Base-by-base conservation (phyloP, 2,888 invertebrate genomes). In the Brachypterus glaber region DNA sequence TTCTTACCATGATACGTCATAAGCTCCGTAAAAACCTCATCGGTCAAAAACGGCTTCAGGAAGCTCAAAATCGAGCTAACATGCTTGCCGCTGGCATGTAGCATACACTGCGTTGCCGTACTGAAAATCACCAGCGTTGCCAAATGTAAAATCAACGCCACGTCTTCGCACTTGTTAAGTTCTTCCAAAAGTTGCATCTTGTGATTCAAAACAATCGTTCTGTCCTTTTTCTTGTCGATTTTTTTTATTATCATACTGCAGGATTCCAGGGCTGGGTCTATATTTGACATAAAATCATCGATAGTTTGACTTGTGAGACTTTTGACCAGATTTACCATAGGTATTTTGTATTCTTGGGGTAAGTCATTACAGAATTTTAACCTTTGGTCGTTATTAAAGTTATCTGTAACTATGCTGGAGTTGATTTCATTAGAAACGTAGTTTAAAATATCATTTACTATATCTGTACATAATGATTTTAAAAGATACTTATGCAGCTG, bases 81-180 rank as follows among this genome's bases (percentile, higher is more conserved):
- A 67, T 91, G 91, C 60, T 89, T 80, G 0, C 97, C 97, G 16
- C 95, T 93, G 9, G 91, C 91, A 64, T 95, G 90, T 16, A 96
- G 59, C 70, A 91, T 85, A 50, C 73, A 77, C 52, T 88, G 85
- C 1, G 86, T 87, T 2, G 79, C 71, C 7, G 78, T 76, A 34
- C 86, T 86, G 58, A 90, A 92, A 37, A 93, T 73, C 27, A 90
- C 72, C 43, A 89, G 68, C 0, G 77, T 76, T 0, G 81, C 76
- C 37, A 91, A 67, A 63, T 91, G 90, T 30, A 93, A 66, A 34
- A 79, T 73, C 21, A 89, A 62, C 0, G 90, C 86, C 9, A 87
- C 79, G 54, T 91, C 89, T 26, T 76, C 73, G 38, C 81, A 79
- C 40, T 69, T 68, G 35, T 77, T 76, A 40, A 96, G 60, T 63